Base-by-base conservation (phyloP, 2,113 vertebrate genomes). In the Bufo bufo region DNA sequence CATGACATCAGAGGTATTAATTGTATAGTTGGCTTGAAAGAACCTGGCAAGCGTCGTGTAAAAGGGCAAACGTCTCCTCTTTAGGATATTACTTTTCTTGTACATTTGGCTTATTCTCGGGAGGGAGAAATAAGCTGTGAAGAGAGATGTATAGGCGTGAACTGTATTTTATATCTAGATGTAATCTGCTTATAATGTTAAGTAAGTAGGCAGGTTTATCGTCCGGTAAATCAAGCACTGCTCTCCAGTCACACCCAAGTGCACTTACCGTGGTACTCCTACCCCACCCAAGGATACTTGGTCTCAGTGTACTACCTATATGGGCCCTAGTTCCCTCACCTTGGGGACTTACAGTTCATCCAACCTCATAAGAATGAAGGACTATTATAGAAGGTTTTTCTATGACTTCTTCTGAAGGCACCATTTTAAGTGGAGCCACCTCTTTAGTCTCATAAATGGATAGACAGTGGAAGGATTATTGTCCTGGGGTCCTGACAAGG, bases 1-100 rank as follows among this genome's bases (percentile, higher is more conserved):
- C 3, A 17, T 85, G 84, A 85, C 58, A 63, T 85, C 84, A 85
- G 49, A 16, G 5, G 17, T 50, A 77, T 63, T 85, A 77, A 77
- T 77, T 63, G 45, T 63, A 77, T 77, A 77, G 58, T 59, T 77
- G 72, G 45, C 72, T 75, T 66, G 3, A 75, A 85, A 77, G 17
- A 8, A 61, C 11, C 72, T 63, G 84, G 72, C 54, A 77, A 16
- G 56, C 72, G 17, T 63, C 19, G 14, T 84, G 47, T n/a, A 33
- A 77, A 63, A 61, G 84, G 84, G 54, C 71, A 63, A 77, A 85
- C 49, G 72, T 85, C 84, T 49, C 6, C 56, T 9, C 7, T 61
- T n/a, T 59, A 72, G 11, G 14, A 61, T 58, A 85, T 85, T 77
- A 77, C 54, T 85, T 75, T 58, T 19, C 71, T 58, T 54, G 82